Base-by-base conservation (phyloP, 2,888 invertebrate genomes). In the Caenorhabditis sulstoni region DNA sequence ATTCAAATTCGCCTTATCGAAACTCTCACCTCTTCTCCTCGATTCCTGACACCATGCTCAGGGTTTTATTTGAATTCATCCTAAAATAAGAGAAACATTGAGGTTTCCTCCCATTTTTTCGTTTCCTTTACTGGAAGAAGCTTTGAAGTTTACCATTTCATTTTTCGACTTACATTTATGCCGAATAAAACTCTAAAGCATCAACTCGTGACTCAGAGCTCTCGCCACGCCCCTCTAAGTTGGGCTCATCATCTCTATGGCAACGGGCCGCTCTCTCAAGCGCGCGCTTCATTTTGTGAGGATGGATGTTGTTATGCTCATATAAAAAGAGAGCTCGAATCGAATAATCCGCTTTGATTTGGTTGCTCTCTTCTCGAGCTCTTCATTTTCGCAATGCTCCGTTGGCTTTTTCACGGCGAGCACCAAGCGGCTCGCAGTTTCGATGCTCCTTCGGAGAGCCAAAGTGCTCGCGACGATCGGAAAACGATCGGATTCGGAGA, bases 391-490 rank as follows among this genome's bases (percentile, higher is more conserved):
- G 50, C 41, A 37, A 79, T 79, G 79, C 39, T 79, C 20, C 67
- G 64, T 35, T 79, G 79, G 79, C 41, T 79, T 9, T 73, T 79
- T 47, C 58, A 59, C 20, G 45, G 49, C 16, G 29, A 29, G 29
- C 29, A 29, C 29, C 50, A 62, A 9, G 18, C 50, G 9, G 23
- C 50, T 14, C 20, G 29, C n/a, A 57, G 62, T 39, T 71, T 78
- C 65, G 78, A 78, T 62, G 37, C 47, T 45, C 71, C 78, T 16
- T 37, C 52, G 3, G 78, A 71, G n/a, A 58, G 59, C 14, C 74
- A 74, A 50, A 70, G 68, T 53, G 74, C 79, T 14, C 68, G 79
- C 7, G 80, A 80, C 49, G 80, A 80, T 53, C 41, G 80, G 29
- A 75, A 59, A 4, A 44, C 18, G 7, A 49, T 76, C 9, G 44